Evolutionary conservation across 2,797 vertebrate species (phyloP).

Genomic region (Sardinella longiceps): DNA sequence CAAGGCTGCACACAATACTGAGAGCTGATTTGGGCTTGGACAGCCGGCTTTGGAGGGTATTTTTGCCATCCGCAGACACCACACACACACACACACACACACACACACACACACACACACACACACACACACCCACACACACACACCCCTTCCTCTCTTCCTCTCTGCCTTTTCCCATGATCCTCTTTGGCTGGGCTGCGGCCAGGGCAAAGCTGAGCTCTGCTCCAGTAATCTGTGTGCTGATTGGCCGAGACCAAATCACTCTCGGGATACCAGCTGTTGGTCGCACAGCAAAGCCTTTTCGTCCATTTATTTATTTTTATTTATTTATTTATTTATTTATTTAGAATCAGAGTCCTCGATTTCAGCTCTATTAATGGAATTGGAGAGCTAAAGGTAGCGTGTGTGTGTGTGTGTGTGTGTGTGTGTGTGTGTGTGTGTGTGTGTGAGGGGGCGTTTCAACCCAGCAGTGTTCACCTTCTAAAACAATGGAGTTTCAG

Average conservation of each 20-base stretch:
- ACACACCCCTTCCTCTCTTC: conserved; percentile 40
- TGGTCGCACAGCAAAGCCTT: conserved; percentile 57
- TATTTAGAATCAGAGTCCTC: conserved; percentile 64
- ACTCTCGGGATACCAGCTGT: conserved; percentile 82
- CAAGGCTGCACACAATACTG: not conserved
- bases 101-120: not conserved
- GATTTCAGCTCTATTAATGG: conserved; percentile 58
- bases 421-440: not conserved
- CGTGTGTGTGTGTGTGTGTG: conserved; percentile 8
- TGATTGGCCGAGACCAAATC: conserved; percentile 77
- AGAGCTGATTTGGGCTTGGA: not conserved
- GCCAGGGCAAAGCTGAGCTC: conserved; percentile 73
- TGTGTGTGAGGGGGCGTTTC: not conserved
- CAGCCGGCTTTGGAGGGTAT: not conserved
- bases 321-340: conserved; percentile 8
- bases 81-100: not conserved
- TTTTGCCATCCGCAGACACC: not conserved
- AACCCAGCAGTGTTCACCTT: conserved; percentile 58
- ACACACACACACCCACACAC: not conserved
- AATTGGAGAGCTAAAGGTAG: conserved; percentile 30
- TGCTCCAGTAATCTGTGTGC: conserved; percentile 74
- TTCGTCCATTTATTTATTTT: conserved; percentile 5
- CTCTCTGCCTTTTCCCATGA: conserved; percentile 18
- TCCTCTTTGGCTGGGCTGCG: conserved; percentile 41
- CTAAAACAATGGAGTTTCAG: conserved; percentile 58